Percentiles rank a stretch among this genome's conserved stretches.
Conservation (phyloP, 2,797 vertebrate species). For the Spatula versicolor region DNA sequence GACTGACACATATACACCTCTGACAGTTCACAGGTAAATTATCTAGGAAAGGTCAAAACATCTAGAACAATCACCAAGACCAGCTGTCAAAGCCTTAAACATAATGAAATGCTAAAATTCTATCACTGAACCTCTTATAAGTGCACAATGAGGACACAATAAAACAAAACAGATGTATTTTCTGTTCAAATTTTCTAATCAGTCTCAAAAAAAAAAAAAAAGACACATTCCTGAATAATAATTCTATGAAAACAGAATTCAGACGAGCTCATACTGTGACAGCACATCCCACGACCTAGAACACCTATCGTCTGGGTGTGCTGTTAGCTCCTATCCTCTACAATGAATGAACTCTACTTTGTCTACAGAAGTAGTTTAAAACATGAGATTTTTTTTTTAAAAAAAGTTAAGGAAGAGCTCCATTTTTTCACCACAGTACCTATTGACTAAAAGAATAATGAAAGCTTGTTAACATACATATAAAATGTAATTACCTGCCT, state of each 20-base stretch:
- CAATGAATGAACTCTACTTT: background rate
- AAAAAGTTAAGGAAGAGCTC: background rate
- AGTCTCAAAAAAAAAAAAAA: background rate
- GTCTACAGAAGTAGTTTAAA: background rate
- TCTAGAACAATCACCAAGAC: background rate
- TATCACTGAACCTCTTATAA: background rate
- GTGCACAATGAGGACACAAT: background rate
- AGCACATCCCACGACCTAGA: background rate
- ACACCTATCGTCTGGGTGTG: background rate
- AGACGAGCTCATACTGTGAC: background rate
- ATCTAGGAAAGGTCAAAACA: slow-evolving; percentile 20
- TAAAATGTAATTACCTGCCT: slow-evolving; percentile 26
- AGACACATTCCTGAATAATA: background rate
- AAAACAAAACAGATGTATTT: background rate
- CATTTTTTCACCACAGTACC: background rate
- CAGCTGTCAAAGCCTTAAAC: slow-evolving; percentile 2
- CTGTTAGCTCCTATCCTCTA: background rate
- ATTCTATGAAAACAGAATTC: background rate
- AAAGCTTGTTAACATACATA: slow-evolving; percentile 35
- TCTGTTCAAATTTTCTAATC: background rate
- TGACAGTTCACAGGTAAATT: background rate
- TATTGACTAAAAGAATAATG: slow-evolving; percentile 25
- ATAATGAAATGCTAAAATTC: background rate
- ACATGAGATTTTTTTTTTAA: background rate
- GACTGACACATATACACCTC: background rate